Base-by-base conservation (phyloP, 1,140 invertebrate genomes). In the Sweltsa coloradensis region DNA sequence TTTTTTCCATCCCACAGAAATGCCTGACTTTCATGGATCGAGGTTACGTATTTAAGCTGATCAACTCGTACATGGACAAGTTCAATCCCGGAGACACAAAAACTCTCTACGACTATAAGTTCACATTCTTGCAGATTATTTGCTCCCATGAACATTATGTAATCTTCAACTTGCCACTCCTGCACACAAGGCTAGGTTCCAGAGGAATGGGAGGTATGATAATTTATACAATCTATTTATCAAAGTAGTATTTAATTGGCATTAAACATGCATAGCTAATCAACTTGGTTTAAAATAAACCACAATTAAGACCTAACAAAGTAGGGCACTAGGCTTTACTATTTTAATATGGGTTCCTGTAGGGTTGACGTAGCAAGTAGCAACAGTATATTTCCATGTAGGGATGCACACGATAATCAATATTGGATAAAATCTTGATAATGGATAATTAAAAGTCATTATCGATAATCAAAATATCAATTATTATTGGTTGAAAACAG, bases 111-210 rank as follows among this genome's bases (percentile, higher is more conserved):
- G 83, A 89, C 51, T 83, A 85, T 57, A 90, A 90, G 66, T 88
- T 93, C 55, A 79, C 83, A 41, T 95, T 93, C 58, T 64, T 96
- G 26, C 85, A 92, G 60, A 87, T 92, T 27, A 78, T 97, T 34
- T 94, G 88, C 60, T 85, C 85, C 19, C 92, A 97, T 58, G 93
- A 97, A 62, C 93, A 91, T 69, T 97, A 83, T 67, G 77, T 89
- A 48, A 78, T 79, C 7, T 81, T 90, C 51, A 96, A 91, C 72
- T 74, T 89, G 53, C 93, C 86, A 3, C 72, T 87, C 47, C 75
- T 79, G 59, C 73, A 79, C 34, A 74, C 72, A 22, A 36, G 48
- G 19, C 5, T 54, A 45, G 52, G 53, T 26, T 39, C 49, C 59
- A 67, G 63, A 61, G 55, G 54, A 60, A 58, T 43, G 47, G 40